Evolutionary conservation across 2,797 vertebrate genomes (phyloP).

Genomic region (Leptoclinus maculatus): DNA sequence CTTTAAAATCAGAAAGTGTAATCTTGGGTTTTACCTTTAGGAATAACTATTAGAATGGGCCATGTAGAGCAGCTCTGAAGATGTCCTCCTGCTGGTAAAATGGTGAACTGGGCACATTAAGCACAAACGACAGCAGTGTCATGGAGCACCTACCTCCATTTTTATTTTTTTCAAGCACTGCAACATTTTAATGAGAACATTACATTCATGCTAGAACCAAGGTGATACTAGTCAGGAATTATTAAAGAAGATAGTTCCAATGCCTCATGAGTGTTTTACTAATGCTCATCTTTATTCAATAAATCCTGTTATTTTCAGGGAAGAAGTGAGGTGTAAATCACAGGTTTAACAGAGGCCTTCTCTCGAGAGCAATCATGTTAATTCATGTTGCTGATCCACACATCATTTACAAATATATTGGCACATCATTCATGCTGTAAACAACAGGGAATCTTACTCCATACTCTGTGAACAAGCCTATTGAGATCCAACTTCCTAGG

Average conservation of each 20-base stretch:
- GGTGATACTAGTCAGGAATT: not conserved
- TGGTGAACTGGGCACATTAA: conserved; percentile 47
- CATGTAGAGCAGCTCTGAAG: conserved; percentile 14
- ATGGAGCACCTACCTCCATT: not conserved
- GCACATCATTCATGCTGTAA: not conserved
- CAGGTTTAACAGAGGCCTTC: not conserved
- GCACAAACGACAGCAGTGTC: conserved; percentile 1
- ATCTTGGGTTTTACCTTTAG: not conserved
- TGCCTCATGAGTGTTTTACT: not conserved
- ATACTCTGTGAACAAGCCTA: not conserved
- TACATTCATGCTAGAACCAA: not conserved
- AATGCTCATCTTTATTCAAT: conserved; percentile 22
- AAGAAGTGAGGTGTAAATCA: conserved; percentile 14
- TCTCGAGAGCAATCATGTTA: not conserved
- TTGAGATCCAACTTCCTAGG: conserved; percentile 10
- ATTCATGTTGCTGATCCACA: not conserved
- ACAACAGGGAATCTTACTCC: not conserved
- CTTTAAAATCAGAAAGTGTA: not conserved
- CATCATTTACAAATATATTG: not conserved
- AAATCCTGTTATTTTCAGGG: not conserved
- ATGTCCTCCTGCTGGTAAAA: conserved; percentile 62
- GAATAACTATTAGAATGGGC: not conserved
- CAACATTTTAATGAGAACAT: not conserved
- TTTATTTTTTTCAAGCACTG: not conserved
- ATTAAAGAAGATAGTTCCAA: not conserved